These are phyloP conservation scores for Amphibalanus amphitrite DNA, from an alignment of 1,140 invertebrate genomes.

Conservation along the genomic window DNA sequence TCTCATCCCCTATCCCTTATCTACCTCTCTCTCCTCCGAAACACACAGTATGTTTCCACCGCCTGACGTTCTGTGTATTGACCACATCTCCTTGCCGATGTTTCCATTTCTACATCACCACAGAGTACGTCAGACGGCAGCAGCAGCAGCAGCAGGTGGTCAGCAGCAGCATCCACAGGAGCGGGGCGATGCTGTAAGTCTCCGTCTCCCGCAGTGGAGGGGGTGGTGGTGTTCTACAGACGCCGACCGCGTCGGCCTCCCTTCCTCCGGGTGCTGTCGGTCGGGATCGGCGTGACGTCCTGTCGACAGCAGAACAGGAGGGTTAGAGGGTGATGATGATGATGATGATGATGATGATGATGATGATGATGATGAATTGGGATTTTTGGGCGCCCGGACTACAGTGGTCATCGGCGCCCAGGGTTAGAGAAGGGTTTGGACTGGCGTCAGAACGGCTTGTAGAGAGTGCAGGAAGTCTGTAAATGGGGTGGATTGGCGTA, in stretches of 20 bases:
- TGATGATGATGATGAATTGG: too few relatives aligned
- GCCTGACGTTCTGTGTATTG: not conserved
- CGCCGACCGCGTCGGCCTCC: slow-evolving; percentile 96
- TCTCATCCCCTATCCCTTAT: too few relatives aligned
- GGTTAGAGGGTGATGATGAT: not conserved
- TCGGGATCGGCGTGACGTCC: slow-evolving; percentile 98
- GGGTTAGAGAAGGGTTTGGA: slow-evolving; percentile 3
- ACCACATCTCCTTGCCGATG: not conserved
- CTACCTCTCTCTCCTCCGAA: too few relatives aligned
- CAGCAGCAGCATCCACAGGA: not conserved
- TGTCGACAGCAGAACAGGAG: slow-evolving; percentile 26
- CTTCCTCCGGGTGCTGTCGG: slow-evolving; percentile 96
- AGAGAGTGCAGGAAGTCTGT: not conserved
- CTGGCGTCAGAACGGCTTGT: not conserved
- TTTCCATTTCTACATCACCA: not conserved
- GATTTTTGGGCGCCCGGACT: too few relatives aligned
- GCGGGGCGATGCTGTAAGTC: not conserved
- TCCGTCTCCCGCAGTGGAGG: not conserved
- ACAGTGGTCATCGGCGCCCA: too few relatives aligned
- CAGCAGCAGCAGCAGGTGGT: not conserved
- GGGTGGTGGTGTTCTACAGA: slow-evolving; percentile 49
- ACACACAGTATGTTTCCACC: not conserved
- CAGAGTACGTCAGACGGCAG: not conserved
- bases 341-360: too few relatives aligned
- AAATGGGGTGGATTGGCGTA: not conserved